Conservation (phyloP, 2,888 invertebrate genomes). For the Spatulosminthurus flaviceps region DNA sequence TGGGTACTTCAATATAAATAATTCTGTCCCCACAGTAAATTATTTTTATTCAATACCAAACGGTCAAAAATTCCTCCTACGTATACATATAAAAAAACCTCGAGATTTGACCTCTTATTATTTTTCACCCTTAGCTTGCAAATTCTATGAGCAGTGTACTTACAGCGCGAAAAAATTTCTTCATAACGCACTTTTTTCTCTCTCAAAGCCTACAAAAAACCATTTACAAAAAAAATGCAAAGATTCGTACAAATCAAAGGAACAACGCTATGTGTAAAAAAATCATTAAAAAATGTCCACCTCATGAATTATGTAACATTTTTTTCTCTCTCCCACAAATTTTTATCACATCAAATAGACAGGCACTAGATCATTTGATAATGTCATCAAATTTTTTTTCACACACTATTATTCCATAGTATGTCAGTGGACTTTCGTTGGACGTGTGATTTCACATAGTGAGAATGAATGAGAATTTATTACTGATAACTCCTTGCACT, state of each 20-base stretch:
- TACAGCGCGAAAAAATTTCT: not conserved
- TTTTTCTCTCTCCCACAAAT: not conserved
- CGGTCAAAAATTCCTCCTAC: not conserved
- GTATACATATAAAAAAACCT: not conserved
- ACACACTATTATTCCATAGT: not conserved
- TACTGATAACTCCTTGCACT: not conserved
- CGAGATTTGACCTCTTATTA: not conserved
- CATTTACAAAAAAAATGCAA: no score
- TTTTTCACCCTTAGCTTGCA: not conserved
- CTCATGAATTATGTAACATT: not conserved
- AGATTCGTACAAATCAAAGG: no score
- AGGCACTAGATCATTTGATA: not conserved
- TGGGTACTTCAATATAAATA: not conserved
- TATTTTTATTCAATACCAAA: not conserved
- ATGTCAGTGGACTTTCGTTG: not conserved
- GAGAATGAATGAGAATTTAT: conserved; percentile 11
- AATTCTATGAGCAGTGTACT: not conserved
- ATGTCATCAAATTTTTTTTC: not conserved
- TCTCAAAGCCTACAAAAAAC: not conserved
- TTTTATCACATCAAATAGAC: not conserved
- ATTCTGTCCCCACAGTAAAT: not conserved
- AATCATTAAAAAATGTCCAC: no score
- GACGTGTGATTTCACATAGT: not conserved
- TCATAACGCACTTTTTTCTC: not conserved
- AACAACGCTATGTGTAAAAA: no score